Conservation (phyloP, 2,888 invertebrate genomes). For the Chrysolina haemoptera region DNA sequence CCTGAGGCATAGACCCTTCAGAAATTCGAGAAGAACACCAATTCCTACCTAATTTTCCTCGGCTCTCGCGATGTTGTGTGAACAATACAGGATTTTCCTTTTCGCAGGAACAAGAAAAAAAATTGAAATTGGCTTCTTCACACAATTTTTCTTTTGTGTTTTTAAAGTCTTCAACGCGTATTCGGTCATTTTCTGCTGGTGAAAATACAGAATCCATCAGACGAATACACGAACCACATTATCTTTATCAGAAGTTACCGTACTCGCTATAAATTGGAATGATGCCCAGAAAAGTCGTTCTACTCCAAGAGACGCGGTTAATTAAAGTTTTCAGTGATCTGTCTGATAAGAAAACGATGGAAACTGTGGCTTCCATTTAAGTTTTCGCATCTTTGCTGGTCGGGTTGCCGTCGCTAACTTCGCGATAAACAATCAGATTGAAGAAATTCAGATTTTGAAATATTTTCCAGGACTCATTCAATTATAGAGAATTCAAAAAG, state of each 20-base stretch:
- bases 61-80: too few relatives aligned
- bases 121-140: too few relatives aligned
- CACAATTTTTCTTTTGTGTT: too few relatives aligned
- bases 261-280: conserved; percentile 50
- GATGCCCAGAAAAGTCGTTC: conserved; percentile 53
- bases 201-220: neutral
- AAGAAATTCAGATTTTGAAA: neutral
- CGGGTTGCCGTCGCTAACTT: conserved; percentile 9
- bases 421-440: conserved; percentile 5
- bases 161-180: too few relatives aligned
- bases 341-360: conserved; percentile 51
- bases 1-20: too few relatives aligned
- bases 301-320: conserved; percentile 52
- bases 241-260: conserved; percentile 36
- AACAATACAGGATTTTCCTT: too few relatives aligned
- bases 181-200: neutral
- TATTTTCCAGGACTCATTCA: too few relatives aligned
- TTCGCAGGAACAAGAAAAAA: too few relatives aligned
- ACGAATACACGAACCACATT: conserved; percentile 32
- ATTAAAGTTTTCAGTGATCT: conserved; percentile 55
- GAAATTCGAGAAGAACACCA: too few relatives aligned
- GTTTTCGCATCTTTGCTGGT: conserved; percentile 21
- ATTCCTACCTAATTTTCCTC: too few relatives aligned
- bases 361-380: conserved; percentile 47
- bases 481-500: too few relatives aligned